Evolutionary conservation across 2,113 vertebrate genomes (phyloP).

Genomic region (Petroica traversi): DNA sequence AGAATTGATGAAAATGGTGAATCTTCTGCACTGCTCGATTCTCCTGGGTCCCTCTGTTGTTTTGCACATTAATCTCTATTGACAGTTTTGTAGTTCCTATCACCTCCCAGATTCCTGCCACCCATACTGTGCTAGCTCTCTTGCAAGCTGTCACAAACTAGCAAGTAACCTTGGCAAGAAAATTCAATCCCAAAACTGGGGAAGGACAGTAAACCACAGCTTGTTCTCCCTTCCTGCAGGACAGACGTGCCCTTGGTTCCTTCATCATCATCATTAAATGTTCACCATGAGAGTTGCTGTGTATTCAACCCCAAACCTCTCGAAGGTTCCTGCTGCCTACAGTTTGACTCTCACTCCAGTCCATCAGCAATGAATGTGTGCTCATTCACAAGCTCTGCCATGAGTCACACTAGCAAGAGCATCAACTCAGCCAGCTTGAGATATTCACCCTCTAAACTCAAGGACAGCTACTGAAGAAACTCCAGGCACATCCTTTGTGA

Average conservation of each 20-base stretch:
- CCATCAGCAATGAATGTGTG: rapidly evolving
- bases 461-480: neutral
- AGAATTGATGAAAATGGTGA: neutral
- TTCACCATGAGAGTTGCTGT: neutral
- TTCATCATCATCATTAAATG: neutral
- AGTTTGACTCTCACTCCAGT: neutral
- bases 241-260: neutral
- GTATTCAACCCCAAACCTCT: neutral
- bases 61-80: neutral
- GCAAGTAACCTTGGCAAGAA: neutral
- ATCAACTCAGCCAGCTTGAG: neutral
- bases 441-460: neutral
- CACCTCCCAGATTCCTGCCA: neutral
- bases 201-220: neutral
- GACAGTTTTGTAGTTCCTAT: neutral
- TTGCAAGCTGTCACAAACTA: neutral
- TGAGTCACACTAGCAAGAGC: neutral
- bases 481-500: neutral
- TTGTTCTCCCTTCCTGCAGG: neutral
- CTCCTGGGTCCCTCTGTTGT: neutral
- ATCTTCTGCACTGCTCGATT: rapidly evolving
- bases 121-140: neutral
- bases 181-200: rapidly evolving
- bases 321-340: neutral
- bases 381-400: neutral